phyloP scores from a whole-genome alignment of 1,140 invertebrate genomes.

The Acromyrmex charruanus region DNA sequence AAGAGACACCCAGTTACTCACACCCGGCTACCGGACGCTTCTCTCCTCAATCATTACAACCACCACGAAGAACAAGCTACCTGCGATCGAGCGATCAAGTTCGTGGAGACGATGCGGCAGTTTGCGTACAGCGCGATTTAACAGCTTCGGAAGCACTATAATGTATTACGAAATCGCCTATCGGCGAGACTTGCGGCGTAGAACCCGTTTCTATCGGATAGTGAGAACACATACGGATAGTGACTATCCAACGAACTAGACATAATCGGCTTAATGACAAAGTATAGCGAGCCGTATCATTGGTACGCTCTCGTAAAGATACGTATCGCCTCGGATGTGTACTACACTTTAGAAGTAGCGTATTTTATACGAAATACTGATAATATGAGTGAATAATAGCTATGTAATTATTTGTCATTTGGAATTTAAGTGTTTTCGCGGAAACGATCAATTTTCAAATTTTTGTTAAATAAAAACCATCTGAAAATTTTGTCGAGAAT shows the following conservation, averaged over 20 bases:
- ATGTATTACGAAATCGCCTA: slow-evolving; percentile 47
- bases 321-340: background rate
- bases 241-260: slow-evolving; percentile 10
- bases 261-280: slow-evolving; percentile 59
- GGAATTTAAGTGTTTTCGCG: slow-evolving; percentile 1
- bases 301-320: slow-evolving; percentile 12
- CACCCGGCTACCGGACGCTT: slow-evolving; percentile 64
- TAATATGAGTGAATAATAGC: slow-evolving; percentile 3
- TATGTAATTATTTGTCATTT: background rate
- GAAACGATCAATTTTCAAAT: background rate
- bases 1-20: slow-evolving; percentile 66
- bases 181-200: slow-evolving; percentile 20
- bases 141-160: slow-evolving; percentile 21
- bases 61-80: slow-evolving; percentile 43
- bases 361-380: slow-evolving; percentile 6
- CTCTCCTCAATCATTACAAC: slow-evolving; percentile 60
- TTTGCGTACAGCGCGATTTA: slow-evolving; percentile 47
- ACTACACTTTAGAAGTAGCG: background rate
- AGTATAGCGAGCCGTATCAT: slow-evolving; percentile 47
- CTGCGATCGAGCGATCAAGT: slow-evolving; percentile 56
- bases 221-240: slow-evolving; percentile 41
- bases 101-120: background rate
- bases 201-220: slow-evolving; percentile 24
- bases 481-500: background rate
- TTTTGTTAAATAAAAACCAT: background rate